A percentile compares a stretch with the other conserved stretches of the same genome.
Evolutionary conservation across 2,113 vertebrate genomes (phyloP).

Genomic region (Daphoenositta chrysoptera): DNA sequence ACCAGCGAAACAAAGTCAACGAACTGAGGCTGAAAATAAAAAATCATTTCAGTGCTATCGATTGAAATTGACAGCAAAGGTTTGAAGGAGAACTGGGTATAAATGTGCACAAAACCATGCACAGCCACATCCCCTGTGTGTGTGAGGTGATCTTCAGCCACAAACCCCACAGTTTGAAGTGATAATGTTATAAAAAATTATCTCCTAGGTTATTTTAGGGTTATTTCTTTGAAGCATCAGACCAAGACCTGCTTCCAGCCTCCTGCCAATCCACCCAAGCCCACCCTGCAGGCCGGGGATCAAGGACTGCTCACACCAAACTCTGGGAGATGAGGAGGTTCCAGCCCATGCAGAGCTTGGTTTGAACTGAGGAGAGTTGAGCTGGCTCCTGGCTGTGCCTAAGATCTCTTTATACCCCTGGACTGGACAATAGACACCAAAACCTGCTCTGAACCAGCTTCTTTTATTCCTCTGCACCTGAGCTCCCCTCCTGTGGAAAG

Average conservation of each 20-base stretch:
- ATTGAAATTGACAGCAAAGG: not conserved
- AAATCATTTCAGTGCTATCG: not conserved
- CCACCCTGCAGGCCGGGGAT: not conserved
- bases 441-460: not conserved
- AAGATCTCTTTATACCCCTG: not conserved
- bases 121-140: not conserved
- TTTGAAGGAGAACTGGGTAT: not conserved
- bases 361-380: not conserved
- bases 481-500: not conserved
- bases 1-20: not conserved
- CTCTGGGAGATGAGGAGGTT: not conserved
- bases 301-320: not conserved
- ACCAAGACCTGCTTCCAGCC: not conserved
- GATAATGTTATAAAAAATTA: not conserved
- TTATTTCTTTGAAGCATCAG: not conserved
- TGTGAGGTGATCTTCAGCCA: not conserved
- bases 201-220: not conserved
- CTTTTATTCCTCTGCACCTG: not conserved
- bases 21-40: not conserved
- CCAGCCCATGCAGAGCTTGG: not conserved
- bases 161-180: not conserved
- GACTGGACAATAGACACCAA: not conserved
- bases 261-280: accelerated
- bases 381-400: not conserved
- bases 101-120: not conserved